phyloP scores from a whole-genome alignment of 2,113 vertebrate genomes.

The Bubalus kerabau region DNA sequence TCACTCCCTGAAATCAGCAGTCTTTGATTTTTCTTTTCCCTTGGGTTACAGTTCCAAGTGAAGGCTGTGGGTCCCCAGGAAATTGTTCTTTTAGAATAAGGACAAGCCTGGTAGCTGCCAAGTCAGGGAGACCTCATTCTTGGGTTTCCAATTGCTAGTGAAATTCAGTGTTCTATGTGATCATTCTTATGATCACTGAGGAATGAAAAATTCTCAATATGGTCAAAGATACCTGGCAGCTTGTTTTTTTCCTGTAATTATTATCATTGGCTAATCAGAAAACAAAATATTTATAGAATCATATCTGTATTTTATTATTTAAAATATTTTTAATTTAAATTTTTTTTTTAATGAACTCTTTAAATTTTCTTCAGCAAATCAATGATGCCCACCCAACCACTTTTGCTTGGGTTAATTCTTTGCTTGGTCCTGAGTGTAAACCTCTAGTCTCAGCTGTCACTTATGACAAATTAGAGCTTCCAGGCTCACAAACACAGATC shows the following conservation, averaged over 20 bases:
- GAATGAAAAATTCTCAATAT: neutral
- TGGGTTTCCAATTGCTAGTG: neutral
- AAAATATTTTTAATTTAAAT: neutral
- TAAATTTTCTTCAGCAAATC: neutral
- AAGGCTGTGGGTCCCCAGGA: neutral
- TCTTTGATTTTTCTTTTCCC: neutral
- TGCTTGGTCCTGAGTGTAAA: slow-evolving; percentile 57
- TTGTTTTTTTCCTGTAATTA: neutral
- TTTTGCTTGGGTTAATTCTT: slow-evolving; percentile 36
- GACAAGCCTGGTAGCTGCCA: neutral
- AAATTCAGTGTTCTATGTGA: neutral
- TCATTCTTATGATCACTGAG: neutral
- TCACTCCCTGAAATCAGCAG: neutral
- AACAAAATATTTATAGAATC: neutral
- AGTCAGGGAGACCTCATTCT: neutral
- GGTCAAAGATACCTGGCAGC: neutral
- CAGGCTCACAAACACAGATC: slow-evolving; percentile 59
- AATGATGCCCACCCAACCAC: neutral
- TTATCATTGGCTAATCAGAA: neutral
- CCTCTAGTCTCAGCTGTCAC: slow-evolving; percentile 74
- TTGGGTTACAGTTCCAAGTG: neutral
- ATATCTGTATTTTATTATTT: neutral
- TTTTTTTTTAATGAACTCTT: neutral
- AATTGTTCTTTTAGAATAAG: neutral
- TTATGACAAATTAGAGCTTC: slow-evolving; percentile 70